Conservation (phyloP, 1,140 invertebrate species). For the Ceratina australensis region DNA sequence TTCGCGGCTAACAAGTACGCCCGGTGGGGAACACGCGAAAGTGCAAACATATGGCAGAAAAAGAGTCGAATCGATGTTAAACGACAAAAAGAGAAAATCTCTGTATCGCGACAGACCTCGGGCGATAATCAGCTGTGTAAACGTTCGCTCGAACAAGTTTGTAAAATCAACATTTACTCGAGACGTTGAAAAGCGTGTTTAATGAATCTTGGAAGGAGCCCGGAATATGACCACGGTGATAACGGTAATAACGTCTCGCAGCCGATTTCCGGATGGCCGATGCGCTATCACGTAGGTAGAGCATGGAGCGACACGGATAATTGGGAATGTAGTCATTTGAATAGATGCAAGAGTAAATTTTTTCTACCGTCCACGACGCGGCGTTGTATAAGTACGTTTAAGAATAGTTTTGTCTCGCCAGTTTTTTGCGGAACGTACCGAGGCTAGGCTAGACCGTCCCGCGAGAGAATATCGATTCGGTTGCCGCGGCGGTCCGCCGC, state of each 20-base stretch:
- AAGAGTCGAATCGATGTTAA: not conserved
- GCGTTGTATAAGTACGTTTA: too few relatives aligned
- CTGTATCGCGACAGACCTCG: constrained; percentile 9
- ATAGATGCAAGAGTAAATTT: too few relatives aligned
- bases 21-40: not conserved
- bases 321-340: too few relatives aligned
- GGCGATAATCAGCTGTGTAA: constrained; percentile 41
- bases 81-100: constrained; percentile 25
- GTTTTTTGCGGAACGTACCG: too few relatives aligned
- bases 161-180: constrained; percentile 38
- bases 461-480: constrained; percentile 33
- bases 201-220: not conserved
- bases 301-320: too few relatives aligned
- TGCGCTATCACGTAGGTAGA: too few relatives aligned
- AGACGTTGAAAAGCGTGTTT: constrained; percentile 25
- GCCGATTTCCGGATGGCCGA: not conserved
- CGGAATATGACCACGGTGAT: not conserved
- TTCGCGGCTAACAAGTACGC: too few relatives aligned
- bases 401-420: too few relatives aligned
- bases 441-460: constrained; percentile 16
- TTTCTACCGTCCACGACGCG: too few relatives aligned
- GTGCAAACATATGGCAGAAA: constrained; percentile 22
- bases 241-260: too few relatives aligned
- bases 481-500: not conserved
- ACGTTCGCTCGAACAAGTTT: constrained; percentile 26